Percentiles rank a stretch among this genome's conserved stretches.
These are phyloP conservation scores for Stegostoma tigrinum DNA, from an alignment of 2,113 vertebrate species.

Conservation along the genomic window DNA sequence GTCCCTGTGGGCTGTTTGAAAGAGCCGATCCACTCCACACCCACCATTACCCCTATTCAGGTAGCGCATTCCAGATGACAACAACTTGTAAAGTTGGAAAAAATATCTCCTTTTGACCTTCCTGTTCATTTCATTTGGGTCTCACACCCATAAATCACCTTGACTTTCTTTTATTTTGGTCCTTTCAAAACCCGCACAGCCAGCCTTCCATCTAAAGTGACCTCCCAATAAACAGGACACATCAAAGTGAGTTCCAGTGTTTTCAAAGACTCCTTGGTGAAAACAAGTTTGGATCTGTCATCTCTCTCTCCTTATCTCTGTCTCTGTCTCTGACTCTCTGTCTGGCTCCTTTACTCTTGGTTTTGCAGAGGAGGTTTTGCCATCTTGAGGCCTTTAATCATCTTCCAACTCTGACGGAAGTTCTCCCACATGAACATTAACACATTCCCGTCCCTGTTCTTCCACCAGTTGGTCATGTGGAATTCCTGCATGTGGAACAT, in stretches of 20 bases:
- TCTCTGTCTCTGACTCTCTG: neutral
- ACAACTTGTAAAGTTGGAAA: neutral
- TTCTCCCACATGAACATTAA: neutral
- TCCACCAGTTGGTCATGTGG: neutral
- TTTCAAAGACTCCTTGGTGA: neutral
- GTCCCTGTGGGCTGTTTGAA: neutral
- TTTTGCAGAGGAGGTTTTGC: neutral
- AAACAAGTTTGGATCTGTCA: neutral
- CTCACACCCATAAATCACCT: neutral
- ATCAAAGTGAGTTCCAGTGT: too few species aligned
- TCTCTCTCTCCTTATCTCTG: neutral
- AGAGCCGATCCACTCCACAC: neutral
- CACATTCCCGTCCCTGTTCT: neutral
- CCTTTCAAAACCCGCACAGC: neutral
- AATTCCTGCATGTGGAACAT: neutral
- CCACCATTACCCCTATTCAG: neutral
- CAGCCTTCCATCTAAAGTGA: neutral
- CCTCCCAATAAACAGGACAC: neutral
- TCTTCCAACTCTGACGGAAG: neutral
- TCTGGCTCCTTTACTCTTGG: neutral
- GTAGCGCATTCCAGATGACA: neutral
- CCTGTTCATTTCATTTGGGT: neutral
- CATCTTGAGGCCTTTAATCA: neutral
- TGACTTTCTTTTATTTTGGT: neutral
- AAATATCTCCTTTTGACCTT: neutral